Conservation (phyloP, 2,113 vertebrate genomes). For the Aegotheles bennettii region DNA sequence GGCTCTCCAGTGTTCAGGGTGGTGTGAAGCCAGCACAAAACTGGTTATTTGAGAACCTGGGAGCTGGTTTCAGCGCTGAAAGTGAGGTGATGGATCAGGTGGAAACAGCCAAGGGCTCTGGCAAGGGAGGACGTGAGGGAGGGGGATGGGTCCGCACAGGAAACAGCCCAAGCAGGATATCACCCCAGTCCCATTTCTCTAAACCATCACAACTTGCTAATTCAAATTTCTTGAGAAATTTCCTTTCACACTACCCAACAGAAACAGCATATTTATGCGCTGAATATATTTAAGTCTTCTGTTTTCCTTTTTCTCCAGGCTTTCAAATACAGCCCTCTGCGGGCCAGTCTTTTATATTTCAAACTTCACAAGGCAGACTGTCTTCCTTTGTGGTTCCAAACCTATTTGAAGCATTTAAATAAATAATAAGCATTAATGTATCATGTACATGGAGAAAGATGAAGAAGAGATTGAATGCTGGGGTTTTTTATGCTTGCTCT, state of each 20-base stretch:
- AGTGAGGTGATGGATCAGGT: not conserved
- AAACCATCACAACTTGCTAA: not conserved
- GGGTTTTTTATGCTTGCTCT: not conserved
- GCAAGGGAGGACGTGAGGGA: fast-evolving
- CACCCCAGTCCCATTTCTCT: not conserved
- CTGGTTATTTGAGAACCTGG: not conserved
- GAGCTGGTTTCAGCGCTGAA: not conserved
- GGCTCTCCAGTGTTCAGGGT: fast-evolving
- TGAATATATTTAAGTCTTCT: not conserved
- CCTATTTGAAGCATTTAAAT: constrained; percentile 38
- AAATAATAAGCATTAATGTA: constrained; percentile 50
- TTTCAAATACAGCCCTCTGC: not conserved
- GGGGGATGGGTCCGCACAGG: fast-evolving
- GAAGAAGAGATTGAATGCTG: not conserved
- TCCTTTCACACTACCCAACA: not conserved
- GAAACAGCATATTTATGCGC: not conserved
- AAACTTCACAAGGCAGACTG: constrained; percentile 27
- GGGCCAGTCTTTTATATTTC: constrained; percentile 4
- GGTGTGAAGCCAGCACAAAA: not conserved
- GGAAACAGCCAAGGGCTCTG: not conserved
- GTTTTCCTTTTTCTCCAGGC: not conserved
- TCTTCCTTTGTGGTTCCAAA: constrained; percentile 42
- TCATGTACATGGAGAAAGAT: not conserved
- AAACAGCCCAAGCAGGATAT: not conserved
- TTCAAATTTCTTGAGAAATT: not conserved